phyloP scores from a whole-genome alignment of 2,888 invertebrate genomes.

The Polietes domitor region DNA sequence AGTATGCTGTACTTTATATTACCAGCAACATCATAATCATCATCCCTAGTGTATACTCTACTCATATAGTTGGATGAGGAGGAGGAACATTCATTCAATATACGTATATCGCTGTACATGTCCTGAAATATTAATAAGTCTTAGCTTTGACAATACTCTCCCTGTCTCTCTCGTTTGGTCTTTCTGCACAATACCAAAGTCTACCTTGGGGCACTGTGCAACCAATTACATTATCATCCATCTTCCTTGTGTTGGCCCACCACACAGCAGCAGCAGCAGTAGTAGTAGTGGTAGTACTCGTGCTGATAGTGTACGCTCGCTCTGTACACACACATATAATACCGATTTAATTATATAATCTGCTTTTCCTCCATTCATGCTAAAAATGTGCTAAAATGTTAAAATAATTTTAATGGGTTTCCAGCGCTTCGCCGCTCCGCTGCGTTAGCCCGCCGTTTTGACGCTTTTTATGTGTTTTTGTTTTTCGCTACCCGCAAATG shows the following conservation, averaged over 20 bases:
- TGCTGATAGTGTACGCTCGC: too few relatives aligned
- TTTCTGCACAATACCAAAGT: background rate
- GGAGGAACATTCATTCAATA: too few relatives aligned
- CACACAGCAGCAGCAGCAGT: too few relatives aligned
- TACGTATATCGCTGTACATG: too few relatives aligned
- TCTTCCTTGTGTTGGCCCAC: background rate
- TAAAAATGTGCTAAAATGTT: slow-evolving; percentile 6
- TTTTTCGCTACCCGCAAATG: background rate
- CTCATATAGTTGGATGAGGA: too few relatives aligned
- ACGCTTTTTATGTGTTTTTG: background rate
- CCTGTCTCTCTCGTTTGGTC: background rate
- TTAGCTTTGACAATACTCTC: background rate
- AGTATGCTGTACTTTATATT: too few relatives aligned
- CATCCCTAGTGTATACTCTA: too few relatives aligned
- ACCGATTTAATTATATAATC: background rate
- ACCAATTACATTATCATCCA: slow-evolving; percentile 1
- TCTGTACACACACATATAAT: too few relatives aligned
- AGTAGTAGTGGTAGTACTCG: background rate
- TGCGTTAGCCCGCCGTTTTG: background rate
- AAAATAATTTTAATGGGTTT: slow-evolving; percentile 5
- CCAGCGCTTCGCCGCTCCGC: background rate
- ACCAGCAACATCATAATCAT: too few relatives aligned
- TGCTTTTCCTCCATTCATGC: background rate
- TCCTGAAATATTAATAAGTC: background rate
- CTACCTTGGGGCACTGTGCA: background rate